Percentiles rank a stretch among this genome's conserved stretches.
Evolutionary conservation across 2,113 vertebrate genomes (phyloP).

Genomic region (Seriola dumerili): DNA sequence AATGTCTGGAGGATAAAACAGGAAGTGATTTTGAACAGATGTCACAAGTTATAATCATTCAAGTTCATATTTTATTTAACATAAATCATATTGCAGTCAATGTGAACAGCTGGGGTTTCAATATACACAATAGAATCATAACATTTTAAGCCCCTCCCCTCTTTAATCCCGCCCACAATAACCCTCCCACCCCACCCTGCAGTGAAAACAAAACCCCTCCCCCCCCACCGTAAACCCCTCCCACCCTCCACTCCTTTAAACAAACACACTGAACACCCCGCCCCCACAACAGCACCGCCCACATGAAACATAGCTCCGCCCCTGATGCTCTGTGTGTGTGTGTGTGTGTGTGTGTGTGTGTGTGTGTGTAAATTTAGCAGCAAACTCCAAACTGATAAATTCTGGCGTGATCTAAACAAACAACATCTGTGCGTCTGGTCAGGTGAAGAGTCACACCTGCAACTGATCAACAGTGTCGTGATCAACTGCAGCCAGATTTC

Average conservation of each 20-base stretch:
- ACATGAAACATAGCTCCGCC: slow-evolving; percentile 3
- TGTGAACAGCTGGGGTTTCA: slow-evolving; percentile 85
- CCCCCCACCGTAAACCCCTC: not conserved
- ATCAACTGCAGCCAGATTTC: not conserved
- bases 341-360: not conserved
- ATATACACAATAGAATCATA: slow-evolving; percentile 84
- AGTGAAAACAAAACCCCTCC: slow-evolving; percentile 27
- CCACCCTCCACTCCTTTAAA: slow-evolving; percentile 29
- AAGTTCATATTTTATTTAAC: slow-evolving; percentile 87
- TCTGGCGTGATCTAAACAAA: not conserved
- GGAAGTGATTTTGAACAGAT: slow-evolving; percentile 2
- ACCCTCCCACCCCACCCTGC: slow-evolving; percentile 11
- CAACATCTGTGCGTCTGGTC: not conserved
- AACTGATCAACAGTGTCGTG: not conserved
- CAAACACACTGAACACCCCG: slow-evolving; percentile 46
- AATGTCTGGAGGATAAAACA: too few species aligned
- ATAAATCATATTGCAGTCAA: slow-evolving; percentile 87
- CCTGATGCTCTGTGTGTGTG: slow-evolving; percentile 2
- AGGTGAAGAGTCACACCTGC: not conserved
- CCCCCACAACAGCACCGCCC: slow-evolving; percentile 42
- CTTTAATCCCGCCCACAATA: slow-evolving; percentile 15
- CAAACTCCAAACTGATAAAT: slow-evolving; percentile 57
- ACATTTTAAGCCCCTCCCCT: slow-evolving; percentile 73
- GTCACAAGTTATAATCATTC: slow-evolving; percentile 70
- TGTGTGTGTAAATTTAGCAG: slow-evolving; percentile 27